phyloP scores from a whole-genome alignment of 2,113 vertebrate genomes.

The Hymenochirus boettgeri region DNA sequence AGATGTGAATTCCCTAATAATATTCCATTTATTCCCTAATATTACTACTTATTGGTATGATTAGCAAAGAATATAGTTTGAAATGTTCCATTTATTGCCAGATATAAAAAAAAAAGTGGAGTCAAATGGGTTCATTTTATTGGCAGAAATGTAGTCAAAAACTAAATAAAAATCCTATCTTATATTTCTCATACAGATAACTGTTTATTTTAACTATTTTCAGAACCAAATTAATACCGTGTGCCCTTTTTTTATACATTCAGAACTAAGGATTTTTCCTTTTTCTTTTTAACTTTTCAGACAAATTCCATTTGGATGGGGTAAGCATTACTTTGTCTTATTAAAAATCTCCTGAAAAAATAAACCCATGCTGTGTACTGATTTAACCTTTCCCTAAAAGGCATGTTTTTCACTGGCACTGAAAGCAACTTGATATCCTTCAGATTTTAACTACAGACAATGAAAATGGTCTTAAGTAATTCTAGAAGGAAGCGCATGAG shows the following conservation, averaged over 20 bases:
- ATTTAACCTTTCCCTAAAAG: conserved; percentile 41
- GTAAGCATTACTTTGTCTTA: conserved; percentile 42
- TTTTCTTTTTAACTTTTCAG: conserved; percentile 32
- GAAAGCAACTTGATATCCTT: conserved; percentile 31
- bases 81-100: no score
- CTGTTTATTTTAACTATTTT: conserved; percentile 18
- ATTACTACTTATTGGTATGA: no score
- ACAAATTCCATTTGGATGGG: conserved; percentile 39
- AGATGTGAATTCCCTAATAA: no score
- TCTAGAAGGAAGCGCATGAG: conserved; percentile 14
- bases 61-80: no score
- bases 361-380: conserved; percentile 38
- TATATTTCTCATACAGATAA: not conserved
- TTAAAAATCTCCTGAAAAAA: conserved; percentile 41
- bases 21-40: no score
- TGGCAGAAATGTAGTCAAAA: no score
- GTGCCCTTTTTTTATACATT: conserved; percentile 14
- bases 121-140: no score
- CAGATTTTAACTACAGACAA: conserved; percentile 28
- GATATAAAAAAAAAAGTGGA: no score
- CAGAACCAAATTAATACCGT: conserved; percentile 36
- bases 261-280: conserved; percentile 6
- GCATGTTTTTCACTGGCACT: conserved; percentile 41
- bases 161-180: no score
- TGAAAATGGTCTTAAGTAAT: conserved; percentile 35